These are phyloP conservation scores for Idris sp. DNA, from an alignment of 1,140 invertebrate genomes.

Conservation along the genomic window DNA sequence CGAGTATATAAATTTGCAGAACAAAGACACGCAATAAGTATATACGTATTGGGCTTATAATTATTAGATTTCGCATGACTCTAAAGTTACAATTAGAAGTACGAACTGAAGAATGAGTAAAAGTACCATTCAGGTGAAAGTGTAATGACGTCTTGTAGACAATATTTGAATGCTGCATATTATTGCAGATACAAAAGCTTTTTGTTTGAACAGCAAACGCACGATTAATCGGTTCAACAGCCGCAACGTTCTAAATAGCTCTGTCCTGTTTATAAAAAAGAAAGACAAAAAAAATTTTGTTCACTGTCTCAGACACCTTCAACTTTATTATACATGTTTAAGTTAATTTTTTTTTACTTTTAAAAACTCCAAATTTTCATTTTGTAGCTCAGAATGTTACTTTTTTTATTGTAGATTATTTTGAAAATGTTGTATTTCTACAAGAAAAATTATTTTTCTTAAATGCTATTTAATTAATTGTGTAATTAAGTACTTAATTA, in stretches of 20 bases:
- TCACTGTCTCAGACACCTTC: too few relatives aligned
- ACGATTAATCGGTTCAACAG: slow-evolving; percentile 53
- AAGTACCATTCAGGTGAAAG: slow-evolving; percentile 60
- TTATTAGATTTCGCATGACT: slow-evolving; percentile 54
- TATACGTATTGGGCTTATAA: slow-evolving; percentile 37
- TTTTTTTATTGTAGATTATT: too few relatives aligned
- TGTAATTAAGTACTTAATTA: too few relatives aligned
- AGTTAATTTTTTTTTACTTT: too few relatives aligned
- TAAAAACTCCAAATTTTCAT: too few relatives aligned
- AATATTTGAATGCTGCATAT: slow-evolving; percentile 50
- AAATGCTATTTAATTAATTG: too few relatives aligned
- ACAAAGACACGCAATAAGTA: slow-evolving; percentile 51
- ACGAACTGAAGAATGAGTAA: slow-evolving; percentile 53
- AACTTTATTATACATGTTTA: too few relatives aligned
- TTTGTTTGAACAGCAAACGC: slow-evolving; percentile 46
- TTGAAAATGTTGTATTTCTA: too few relatives aligned
- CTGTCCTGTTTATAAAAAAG: too few relatives aligned
- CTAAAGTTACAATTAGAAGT: slow-evolving; percentile 54
- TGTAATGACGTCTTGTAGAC: slow-evolving; percentile 45
- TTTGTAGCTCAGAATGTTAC: too few relatives aligned
- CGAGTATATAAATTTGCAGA: slow-evolving; percentile 35
- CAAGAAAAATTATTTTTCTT: too few relatives aligned
- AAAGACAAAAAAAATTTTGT: too few relatives aligned
- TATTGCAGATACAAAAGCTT: slow-evolving; percentile 41
- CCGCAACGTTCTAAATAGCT: slow-evolving; percentile 38